These are phyloP conservation scores for Parazoanthus swiftii DNA, from an alignment of 92 coral and sea anemone species.

Conservation along the genomic window DNA sequence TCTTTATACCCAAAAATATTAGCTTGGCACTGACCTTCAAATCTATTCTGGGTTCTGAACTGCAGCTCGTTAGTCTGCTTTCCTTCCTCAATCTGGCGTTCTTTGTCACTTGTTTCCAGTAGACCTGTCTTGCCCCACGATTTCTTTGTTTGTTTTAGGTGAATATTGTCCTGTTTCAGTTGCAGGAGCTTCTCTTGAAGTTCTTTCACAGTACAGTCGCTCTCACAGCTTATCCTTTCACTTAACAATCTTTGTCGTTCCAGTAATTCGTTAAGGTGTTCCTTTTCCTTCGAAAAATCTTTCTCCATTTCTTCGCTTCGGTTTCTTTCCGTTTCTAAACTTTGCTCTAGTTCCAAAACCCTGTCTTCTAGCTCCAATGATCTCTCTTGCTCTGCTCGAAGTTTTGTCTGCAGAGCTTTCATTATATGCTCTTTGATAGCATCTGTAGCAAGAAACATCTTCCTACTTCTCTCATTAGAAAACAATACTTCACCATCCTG, in stretches of 20 bases:
- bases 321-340: slow-evolving; percentile 25
- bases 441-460: background rate
- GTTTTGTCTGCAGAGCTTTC: background rate
- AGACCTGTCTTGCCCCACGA: background rate
- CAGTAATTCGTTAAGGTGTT: slow-evolving; percentile 36
- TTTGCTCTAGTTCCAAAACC: slow-evolving; percentile 35
- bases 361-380: slow-evolving; percentile 40
- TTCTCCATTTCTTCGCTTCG: slow-evolving; percentile 50
- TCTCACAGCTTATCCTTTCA: slow-evolving; percentile 42
- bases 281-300: slow-evolving; percentile 35
- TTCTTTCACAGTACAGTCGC: slow-evolving; percentile 49
- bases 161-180: slow-evolving; percentile 20
- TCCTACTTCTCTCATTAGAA: background rate
- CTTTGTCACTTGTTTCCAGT: background rate
- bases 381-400: slow-evolving; percentile 24
- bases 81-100: slow-evolving; percentile 47
- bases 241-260: slow-evolving; percentile 32
- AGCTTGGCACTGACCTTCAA: background rate
- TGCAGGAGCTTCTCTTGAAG: slow-evolving; percentile 40
- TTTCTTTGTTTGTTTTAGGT: background rate
- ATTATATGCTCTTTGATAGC: background rate
- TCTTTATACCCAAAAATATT: no score
- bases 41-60: background rate
- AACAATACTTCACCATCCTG: background rate
- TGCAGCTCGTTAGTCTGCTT: slow-evolving; percentile 26